These are phyloP conservation scores for Silvanus unidentatus DNA, from an alignment of 2,888 invertebrate species.

Conservation along the genomic window DNA sequence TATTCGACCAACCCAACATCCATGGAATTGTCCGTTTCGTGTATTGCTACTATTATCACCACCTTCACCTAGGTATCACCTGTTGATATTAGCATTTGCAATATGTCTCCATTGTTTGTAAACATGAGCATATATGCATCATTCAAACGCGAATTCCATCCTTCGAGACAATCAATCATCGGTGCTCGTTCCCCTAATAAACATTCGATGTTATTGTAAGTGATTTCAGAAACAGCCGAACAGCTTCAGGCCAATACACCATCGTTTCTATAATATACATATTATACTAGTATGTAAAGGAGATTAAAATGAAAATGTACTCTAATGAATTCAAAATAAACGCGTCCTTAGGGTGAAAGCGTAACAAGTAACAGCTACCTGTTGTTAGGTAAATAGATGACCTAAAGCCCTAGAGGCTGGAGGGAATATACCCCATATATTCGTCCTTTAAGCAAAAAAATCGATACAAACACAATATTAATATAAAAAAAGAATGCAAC, in stretches of 20 bases:
- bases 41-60: slow-evolving; percentile 17
- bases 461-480: background rate
- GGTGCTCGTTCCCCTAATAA: too few species aligned
- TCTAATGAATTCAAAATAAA: background rate
- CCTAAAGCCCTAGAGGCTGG: too few species aligned
- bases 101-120: too few species aligned
- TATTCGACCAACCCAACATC: slow-evolving; percentile 24
- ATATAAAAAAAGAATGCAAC: background rate
- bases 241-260: too few species aligned
- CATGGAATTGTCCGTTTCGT: slow-evolving; percentile 19
- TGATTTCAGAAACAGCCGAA: too few species aligned
- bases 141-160: too few species aligned
- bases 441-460: background rate
- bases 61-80: slow-evolving; percentile 19
- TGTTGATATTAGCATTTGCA: slow-evolving; percentile 18
- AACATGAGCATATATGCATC: too few species aligned
- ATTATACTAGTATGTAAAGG: too few species aligned
- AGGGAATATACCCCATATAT: background rate
- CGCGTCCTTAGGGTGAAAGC: slow-evolving; percentile 1
- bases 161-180: too few species aligned
- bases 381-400: slow-evolving; percentile 1
- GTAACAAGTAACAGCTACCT: slow-evolving; percentile 1
- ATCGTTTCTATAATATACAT: too few species aligned
- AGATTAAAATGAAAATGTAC: background rate
- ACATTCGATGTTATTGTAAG: too few species aligned